Percentiles rank a stretch among this genome's conserved stretches.
phyloP scores from a whole-genome alignment of 2,888 invertebrate genomes.

The Lucinisca nassula region DNA sequence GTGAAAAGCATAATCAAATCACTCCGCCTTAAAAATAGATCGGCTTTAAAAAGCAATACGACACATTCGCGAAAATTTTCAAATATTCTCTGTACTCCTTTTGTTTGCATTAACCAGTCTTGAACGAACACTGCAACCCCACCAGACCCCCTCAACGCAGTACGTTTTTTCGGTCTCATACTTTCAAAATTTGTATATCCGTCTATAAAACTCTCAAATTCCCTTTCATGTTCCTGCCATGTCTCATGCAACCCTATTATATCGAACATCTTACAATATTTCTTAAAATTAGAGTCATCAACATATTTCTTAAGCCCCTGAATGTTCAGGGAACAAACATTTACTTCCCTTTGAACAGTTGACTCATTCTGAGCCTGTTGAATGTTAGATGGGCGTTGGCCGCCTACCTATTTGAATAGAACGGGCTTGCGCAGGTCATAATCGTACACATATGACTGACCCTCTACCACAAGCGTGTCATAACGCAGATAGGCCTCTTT shows the following conservation, averaged over 20 bases:
- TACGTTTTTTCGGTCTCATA: neutral
- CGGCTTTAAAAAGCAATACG: neutral
- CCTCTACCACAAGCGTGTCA: neutral
- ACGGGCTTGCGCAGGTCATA: neutral
- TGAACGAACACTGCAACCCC: slow-evolving; percentile 35
- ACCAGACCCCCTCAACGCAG: slow-evolving; percentile 10
- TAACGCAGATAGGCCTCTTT: neutral
- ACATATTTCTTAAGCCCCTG: neutral
- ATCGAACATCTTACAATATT: slow-evolving; percentile 6
- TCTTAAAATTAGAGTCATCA: neutral
- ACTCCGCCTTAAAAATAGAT: neutral
- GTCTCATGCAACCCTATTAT: slow-evolving; percentile 23
- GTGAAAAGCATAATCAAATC: slow-evolving; percentile 26
- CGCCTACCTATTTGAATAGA: neutral
- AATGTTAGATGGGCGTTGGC: no score
- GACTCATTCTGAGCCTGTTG: no score
- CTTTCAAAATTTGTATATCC: slow-evolving; percentile 32
- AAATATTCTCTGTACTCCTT: neutral
- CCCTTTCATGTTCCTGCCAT: slow-evolving; percentile 10
- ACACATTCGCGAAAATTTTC: slow-evolving; percentile 11
- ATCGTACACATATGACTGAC: neutral
- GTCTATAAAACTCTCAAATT: slow-evolving; percentile 7
- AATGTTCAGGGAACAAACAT: slow-evolving; percentile 29
- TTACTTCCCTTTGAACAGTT: no score
- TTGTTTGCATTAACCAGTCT: neutral